Conservation (phyloP, 2,888 invertebrate genomes). For the Cheilosia vernalis region DNA sequence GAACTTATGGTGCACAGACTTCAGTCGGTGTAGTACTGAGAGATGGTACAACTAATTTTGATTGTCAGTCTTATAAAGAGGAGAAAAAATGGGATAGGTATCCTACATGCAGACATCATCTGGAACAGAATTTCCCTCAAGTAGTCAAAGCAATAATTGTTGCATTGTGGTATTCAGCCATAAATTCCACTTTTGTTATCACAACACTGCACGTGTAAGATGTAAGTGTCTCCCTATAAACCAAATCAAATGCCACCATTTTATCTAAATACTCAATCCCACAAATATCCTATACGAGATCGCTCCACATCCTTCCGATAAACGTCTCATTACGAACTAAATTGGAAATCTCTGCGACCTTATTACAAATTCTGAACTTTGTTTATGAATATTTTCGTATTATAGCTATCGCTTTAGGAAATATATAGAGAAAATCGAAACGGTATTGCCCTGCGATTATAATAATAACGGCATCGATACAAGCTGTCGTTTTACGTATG, state of each 20-base stretch:
- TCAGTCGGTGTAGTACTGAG: too few relatives aligned
- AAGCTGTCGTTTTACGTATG: slow-evolving; percentile 10
- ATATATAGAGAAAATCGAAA: slow-evolving; percentile 14
- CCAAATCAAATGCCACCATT: slow-evolving; percentile 9
- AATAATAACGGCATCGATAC: slow-evolving; percentile 16
- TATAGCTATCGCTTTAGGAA: slow-evolving; percentile 22
- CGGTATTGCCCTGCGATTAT: slow-evolving; percentile 25
- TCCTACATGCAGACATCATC: too few relatives aligned
- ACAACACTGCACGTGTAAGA: not conserved
- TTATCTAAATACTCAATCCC: not conserved
- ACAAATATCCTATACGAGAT: not conserved
- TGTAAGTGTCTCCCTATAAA: not conserved
- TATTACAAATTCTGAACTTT: slow-evolving; percentile 14
- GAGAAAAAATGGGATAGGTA: too few relatives aligned
- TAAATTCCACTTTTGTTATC: not conserved
- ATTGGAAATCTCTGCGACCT: slow-evolving; percentile 32
- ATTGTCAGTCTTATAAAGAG: too few relatives aligned
- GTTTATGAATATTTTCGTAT: slow-evolving; percentile 18
- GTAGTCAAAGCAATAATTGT: too few relatives aligned
- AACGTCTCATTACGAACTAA: slow-evolving; percentile 30
- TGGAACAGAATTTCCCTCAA: too few relatives aligned
- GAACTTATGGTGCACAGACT: too few relatives aligned
- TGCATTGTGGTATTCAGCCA: not conserved
- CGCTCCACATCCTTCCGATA: slow-evolving; percentile 17
- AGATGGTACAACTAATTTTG: too few relatives aligned